Conservation (phyloP, 2,888 invertebrate genomes). For the Pelosia muscerda region DNA sequence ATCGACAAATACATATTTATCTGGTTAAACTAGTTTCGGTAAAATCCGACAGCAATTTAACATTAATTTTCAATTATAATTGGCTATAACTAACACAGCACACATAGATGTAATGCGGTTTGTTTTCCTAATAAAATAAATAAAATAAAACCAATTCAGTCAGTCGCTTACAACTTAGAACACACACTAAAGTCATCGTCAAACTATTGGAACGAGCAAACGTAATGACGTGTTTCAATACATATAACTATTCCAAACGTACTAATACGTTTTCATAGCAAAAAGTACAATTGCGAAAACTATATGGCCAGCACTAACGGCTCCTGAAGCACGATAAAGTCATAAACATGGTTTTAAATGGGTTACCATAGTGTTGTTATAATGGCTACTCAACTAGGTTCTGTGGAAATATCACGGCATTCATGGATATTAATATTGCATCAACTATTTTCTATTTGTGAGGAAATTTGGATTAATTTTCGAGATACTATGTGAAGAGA, state of each 20-base stretch:
- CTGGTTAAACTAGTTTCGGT: too few relatives aligned
- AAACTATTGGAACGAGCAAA: conserved; percentile 70
- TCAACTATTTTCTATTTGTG: neutral
- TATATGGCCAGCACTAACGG: conserved; percentile 21
- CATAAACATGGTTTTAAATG: conserved; percentile 20
- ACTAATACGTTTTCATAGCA: conserved; percentile 19
- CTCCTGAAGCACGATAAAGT: conserved; percentile 32
- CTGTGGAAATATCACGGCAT: conserved; percentile 8
- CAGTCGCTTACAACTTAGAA: conserved; percentile 43
- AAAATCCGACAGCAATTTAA: too few relatives aligned
- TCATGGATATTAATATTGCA: conserved; percentile 5
- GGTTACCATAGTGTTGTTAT: conserved; percentile 14
- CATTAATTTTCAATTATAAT: neutral
- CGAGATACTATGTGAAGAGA: too few relatives aligned
- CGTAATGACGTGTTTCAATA: conserved; percentile 64
- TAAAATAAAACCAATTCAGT: neutral
- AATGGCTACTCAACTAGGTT: neutral
- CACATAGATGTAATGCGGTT: too few relatives aligned
- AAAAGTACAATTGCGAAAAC: conserved; percentile 45
- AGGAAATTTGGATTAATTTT: neutral
- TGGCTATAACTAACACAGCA: neutral
- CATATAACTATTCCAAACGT: conserved; percentile 36
- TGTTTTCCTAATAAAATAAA: too few relatives aligned
- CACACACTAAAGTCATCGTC: conserved; percentile 51
- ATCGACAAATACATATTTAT: too few relatives aligned